Percentiles rank a stretch among this genome's conserved stretches.
Conservation (phyloP, 2,113 vertebrate genomes). For the Silurus meridionalis region DNA sequence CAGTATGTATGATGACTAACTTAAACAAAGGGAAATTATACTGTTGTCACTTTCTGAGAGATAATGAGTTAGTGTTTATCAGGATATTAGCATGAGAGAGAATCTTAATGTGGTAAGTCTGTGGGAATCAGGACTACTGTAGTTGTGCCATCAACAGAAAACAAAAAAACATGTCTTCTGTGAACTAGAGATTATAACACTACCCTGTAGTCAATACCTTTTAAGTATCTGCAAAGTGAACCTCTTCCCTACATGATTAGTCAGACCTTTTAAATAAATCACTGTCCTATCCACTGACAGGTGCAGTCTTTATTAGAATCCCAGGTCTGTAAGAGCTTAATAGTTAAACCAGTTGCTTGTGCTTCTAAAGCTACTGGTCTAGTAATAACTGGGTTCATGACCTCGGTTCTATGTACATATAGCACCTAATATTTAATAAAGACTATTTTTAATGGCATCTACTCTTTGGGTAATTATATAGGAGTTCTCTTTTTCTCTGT, state of each 20-base stretch:
- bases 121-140: not conserved
- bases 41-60: too few relatives aligned
- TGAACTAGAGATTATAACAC: not conserved
- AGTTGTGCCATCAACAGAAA: not conserved
- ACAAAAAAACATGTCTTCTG: not conserved
- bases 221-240: not conserved
- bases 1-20: not conserved
- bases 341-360: not conserved
- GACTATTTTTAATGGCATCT: not conserved
- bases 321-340: not conserved
- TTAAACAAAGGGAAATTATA: not conserved
- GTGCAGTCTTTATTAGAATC: constrained; percentile 15
- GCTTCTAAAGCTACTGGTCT: not conserved
- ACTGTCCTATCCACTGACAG: constrained; percentile 8
- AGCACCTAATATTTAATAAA: constrained; percentile 2
- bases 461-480: not conserved
- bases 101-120: not conserved
- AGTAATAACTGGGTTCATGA: not conserved
- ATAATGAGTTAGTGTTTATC: not conserved
- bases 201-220: constrained; percentile 6
- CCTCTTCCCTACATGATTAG: not conserved
- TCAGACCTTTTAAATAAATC: constrained; percentile 8
- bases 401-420: not conserved
- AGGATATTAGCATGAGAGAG: not conserved
- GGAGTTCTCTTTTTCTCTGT: not conserved